Conservation (phyloP, 2,797 vertebrate species). For the Phyllotis vaccarum region DNA sequence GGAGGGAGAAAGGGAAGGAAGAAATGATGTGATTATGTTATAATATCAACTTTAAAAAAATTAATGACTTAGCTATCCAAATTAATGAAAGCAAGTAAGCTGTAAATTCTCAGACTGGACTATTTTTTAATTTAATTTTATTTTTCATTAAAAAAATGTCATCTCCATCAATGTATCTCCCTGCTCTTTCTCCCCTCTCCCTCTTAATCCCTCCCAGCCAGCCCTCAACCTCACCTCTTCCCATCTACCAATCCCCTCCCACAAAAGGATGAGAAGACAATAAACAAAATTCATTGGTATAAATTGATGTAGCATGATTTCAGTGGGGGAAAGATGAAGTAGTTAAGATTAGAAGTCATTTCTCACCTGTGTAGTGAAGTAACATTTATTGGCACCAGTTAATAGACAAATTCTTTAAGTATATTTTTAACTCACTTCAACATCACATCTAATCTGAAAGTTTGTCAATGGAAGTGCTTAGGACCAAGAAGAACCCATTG, state of each 20-base stretch:
- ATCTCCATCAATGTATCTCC: too few species aligned
- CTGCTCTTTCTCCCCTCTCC: too few species aligned
- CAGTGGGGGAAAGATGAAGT: not conserved
- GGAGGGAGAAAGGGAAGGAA: not conserved
- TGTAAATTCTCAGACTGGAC: not conserved
- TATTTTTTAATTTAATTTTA: too few species aligned
- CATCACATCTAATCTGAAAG: not conserved
- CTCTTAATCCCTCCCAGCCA: too few species aligned
- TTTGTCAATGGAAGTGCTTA: not conserved
- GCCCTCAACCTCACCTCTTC: too few species aligned
- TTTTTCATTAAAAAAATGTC: too few species aligned
- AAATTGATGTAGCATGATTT: conserved; percentile 12
- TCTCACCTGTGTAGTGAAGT: not conserved
- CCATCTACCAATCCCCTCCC: too few species aligned
- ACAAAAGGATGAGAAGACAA: conserved; percentile 28
- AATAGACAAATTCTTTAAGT: not conserved
- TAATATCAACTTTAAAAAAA: not conserved
- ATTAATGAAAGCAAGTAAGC: not conserved
- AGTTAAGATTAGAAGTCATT: not conserved
- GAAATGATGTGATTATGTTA: not conserved
- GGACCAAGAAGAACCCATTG: not conserved
- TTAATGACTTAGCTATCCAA: not conserved
- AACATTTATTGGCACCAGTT: conserved; percentile 7
- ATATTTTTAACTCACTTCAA: not conserved
- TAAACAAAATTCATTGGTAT: not conserved